Base-by-base conservation (phyloP, 2,888 invertebrate species). In the Orthosia incerta region DNA sequence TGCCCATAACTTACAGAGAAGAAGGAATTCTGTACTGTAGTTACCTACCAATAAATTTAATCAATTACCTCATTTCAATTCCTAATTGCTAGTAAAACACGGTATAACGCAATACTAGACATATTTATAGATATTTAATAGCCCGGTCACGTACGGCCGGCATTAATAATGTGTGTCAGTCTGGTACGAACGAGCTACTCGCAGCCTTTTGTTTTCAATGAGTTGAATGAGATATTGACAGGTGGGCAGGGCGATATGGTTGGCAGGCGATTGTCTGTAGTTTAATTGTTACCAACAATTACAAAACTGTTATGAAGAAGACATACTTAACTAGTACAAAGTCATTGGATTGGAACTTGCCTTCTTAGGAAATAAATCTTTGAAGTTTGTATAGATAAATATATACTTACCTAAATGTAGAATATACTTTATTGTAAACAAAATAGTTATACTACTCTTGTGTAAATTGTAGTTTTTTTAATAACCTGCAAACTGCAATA, bases 131-230 rank as follows among this genome's bases (percentile, higher is more conserved):
- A 68, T 74, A 68, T 79, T 86, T 65, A 60, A 72, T 71, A 80
- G 56, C 51, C 48, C 59, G 64, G 70, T 80, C 85, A 85, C 87
- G 87, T 85, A 65, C 69, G 13, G 31, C 15, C 65, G 15, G 63
- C 55, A 60, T 18, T 26, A 18, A 2, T 48, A 51, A 71, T 70
- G 69, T 85, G 67, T 68, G 82, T 39, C 76, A 66, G 57, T 65
- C 71, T 11, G 66, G 9, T 48, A 23, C 2, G 46, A 57, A 45
- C 23, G 23, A 48, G 15, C 50, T 48, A 13, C 48, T 48, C 16
- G 26, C 15, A n/a, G 51, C 20, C 74, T 67, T 75, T 77, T 86
- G 83, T 85, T 85, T 85, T 66, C 50, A 53, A 65, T 65, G 53
- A 67, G 31, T 85, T 66, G 46, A 53, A 65, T 65, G 53, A 67